Conservation (phyloP, 2,113 vertebrate species). For the Paramisgurnus dabryanus region DNA sequence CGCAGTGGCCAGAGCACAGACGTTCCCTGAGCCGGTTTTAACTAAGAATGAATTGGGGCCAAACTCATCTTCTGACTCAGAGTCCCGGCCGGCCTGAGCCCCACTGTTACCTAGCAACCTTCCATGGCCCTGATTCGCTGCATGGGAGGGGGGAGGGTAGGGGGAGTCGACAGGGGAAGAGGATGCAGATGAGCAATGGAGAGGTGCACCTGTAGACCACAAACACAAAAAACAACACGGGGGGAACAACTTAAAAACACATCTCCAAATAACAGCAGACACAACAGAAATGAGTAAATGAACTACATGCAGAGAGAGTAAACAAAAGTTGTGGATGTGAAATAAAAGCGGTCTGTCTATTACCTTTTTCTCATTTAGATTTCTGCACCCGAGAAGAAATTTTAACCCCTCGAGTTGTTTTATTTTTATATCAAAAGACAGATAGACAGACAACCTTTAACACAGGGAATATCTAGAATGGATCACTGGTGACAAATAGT, state of each 20-base stretch:
- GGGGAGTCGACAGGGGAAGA: slow-evolving; percentile 92
- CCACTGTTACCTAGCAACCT: slow-evolving; percentile 96
- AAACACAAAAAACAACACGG: slow-evolving; percentile 65
- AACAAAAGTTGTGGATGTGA: slow-evolving; percentile 20
- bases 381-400: background rate
- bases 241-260: slow-evolving; percentile 45
- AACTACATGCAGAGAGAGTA: slow-evolving; percentile 44
- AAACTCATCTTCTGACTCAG: slow-evolving; percentile 98
- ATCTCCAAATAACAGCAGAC: slow-evolving; percentile 26
- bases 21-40: slow-evolving; percentile 93
- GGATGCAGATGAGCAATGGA: slow-evolving; percentile 92
- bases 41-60: slow-evolving; percentile 95
- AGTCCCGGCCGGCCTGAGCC: slow-evolving; percentile 91
- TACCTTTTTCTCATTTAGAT: slow-evolving; percentile 2
- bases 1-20: slow-evolving; percentile 79
- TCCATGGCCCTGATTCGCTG: slow-evolving; percentile 93
- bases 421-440: slow-evolving; percentile 25
- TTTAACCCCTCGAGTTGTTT: background rate
- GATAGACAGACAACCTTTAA: slow-evolving; percentile 37
- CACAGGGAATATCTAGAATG: slow-evolving; percentile 33
- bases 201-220: slow-evolving; percentile 91
- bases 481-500: slow-evolving; percentile 11
- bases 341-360: slow-evolving; percentile 44
- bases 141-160: slow-evolving; percentile 86
- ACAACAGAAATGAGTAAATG: slow-evolving; percentile 13